Percentiles rank a stretch among this genome's conserved stretches.
phyloP scores from a whole-genome alignment of 2,113 vertebrate species.

The Bos indicus region DNA sequence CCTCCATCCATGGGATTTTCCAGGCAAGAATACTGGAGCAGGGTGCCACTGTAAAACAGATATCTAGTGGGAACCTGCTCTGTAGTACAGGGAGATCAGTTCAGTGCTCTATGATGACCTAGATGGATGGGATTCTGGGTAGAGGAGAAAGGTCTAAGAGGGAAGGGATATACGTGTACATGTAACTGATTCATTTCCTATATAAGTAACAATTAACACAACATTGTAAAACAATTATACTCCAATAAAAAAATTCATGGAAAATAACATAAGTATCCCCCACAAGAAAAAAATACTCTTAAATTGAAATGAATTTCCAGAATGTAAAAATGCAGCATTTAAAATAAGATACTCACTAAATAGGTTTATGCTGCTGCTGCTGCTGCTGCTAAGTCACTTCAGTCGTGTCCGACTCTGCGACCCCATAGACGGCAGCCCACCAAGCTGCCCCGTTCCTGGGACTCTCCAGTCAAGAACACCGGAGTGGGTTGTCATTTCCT shows the following conservation, averaged over 20 bases:
- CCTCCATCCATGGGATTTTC: too few relatives aligned
- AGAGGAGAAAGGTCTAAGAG: neutral
- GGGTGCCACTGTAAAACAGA: neutral
- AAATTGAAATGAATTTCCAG: neutral
- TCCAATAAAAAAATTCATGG: neutral
- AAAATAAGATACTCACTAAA: neutral
- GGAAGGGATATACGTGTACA: neutral
- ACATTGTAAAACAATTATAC: neutral
- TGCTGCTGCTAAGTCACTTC: too few relatives aligned
- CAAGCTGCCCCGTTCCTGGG: too few relatives aligned
- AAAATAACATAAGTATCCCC: neutral
- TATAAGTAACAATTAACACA: neutral
- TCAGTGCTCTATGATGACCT: neutral
- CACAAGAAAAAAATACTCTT: neutral
- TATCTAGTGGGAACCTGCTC: neutral
- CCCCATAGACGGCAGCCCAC: too few relatives aligned
- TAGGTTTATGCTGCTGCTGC: neutral
- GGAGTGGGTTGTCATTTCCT: too few relatives aligned
- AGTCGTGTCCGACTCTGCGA: too few relatives aligned
- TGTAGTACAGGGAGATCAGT: neutral
- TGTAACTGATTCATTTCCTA: neutral
- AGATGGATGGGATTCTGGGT: neutral
- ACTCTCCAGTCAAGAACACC: too few relatives aligned
- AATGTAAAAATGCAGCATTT: neutral
- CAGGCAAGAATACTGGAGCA: too few relatives aligned